Percentiles rank a stretch among this genome's conserved stretches.
Evolutionary conservation across 1,140 invertebrate genomes (phyloP).

Genomic region (Dendrolimus punctatus): DNA sequence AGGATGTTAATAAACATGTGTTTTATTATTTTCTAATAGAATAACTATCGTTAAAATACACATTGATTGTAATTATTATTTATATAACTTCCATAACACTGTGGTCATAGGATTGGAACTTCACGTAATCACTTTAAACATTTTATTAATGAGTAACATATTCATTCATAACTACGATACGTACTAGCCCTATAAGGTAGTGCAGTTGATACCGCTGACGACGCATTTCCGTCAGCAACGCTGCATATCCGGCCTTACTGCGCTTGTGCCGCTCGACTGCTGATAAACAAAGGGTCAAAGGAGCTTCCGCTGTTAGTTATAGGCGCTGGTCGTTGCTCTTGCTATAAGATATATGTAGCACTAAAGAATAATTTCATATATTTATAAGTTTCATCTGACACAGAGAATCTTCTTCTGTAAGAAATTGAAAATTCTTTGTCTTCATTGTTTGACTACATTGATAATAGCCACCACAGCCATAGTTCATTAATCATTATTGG

Average conservation of each 20-base stretch:
- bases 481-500: no score
- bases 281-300: conserved; percentile 66
- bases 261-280: conserved; percentile 25
- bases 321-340: conserved; percentile 19
- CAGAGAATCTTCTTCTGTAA: no score
- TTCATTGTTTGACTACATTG: no score
- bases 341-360: neutral
- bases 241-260: conserved; percentile 42
- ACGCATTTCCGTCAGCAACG: conserved; percentile 53
- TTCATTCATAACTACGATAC: no score
- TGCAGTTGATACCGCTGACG: conserved; percentile 31
- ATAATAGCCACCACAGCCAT: no score
- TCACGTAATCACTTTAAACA: no score
- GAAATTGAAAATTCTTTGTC: no score
- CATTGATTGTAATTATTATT: neutral
- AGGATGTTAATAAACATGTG: no score
- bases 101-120: neutral
- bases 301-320: conserved; percentile 38
- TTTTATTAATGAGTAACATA: no score
- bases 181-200: conserved; percentile 10
- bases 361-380: neutral
- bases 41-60: neutral
- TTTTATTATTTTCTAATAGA: no score
- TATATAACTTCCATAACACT: neutral
- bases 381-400: neutral